A percentile compares a stretch with the other conserved stretches of the same genome.
Conservation (phyloP, 2,888 invertebrate species). For the Drosophila peninsularis region DNA sequence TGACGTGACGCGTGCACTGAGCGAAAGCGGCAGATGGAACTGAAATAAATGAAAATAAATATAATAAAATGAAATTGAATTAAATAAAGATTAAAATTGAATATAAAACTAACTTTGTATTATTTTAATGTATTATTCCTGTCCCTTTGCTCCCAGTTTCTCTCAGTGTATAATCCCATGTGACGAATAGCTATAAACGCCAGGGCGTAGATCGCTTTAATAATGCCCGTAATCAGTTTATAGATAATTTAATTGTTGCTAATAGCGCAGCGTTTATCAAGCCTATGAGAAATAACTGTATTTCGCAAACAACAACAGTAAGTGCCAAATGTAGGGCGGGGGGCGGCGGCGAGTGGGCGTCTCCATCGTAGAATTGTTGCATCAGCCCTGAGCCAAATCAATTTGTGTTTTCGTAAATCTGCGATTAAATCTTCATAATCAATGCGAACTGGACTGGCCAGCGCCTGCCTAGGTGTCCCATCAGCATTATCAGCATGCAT, state of each 20-base stretch:
- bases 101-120: background rate
- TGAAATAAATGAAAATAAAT: too few species aligned
- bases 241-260: slow-evolving; percentile 74
- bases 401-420: slow-evolving; percentile 4
- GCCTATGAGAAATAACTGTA: slow-evolving; percentile 33
- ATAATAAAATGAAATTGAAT: background rate
- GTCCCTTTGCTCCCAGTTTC: background rate
- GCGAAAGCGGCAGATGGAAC: background rate
- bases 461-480: background rate
- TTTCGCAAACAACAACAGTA: slow-evolving; percentile 9
- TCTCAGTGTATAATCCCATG: slow-evolving; percentile 26
- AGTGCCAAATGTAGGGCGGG: slow-evolving; percentile 1
- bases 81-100: background rate
- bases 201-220: slow-evolving; percentile 47
- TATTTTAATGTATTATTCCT: background rate
- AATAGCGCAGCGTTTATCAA: slow-evolving; percentile 58
- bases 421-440: slow-evolving; percentile 27
- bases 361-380: slow-evolving; percentile 13
- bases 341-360: background rate
- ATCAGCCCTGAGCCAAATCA: slow-evolving; percentile 12
- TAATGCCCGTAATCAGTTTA: slow-evolving; percentile 66
- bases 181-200: slow-evolving; percentile 46
- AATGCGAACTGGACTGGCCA: slow-evolving; percentile 2
- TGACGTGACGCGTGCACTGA: slow-evolving; percentile 33
- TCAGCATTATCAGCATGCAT: slow-evolving; percentile 19